Conservation (phyloP, 2,888 invertebrate species). For the Heliconius sara region DNA sequence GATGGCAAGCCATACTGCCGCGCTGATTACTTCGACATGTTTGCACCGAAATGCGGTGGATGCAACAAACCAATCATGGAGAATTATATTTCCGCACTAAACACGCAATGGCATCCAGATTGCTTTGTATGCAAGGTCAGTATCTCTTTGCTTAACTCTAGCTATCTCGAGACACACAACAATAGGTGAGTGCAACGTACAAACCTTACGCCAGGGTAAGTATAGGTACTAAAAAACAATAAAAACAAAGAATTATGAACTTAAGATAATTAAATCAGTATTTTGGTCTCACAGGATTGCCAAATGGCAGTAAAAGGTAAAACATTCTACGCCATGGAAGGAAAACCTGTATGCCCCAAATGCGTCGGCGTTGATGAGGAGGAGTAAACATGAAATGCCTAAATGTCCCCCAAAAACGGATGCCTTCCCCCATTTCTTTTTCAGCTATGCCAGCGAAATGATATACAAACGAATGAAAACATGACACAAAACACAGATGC, state of each 20-base stretch:
- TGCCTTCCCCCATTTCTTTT: slow-evolving; percentile 77
- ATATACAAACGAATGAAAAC: slow-evolving; percentile 51
- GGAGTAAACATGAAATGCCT: slow-evolving; percentile 77
- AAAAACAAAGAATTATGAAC: slow-evolving; percentile 14
- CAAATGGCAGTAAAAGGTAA: slow-evolving; percentile 96
- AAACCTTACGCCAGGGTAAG: slow-evolving; percentile 67
- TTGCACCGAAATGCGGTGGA: slow-evolving; percentile 98
- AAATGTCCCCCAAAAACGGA: slow-evolving; percentile 62
- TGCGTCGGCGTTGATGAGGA: slow-evolving; percentile 97
- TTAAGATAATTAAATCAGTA: slow-evolving; percentile 46
- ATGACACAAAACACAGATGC: slow-evolving; percentile 53
- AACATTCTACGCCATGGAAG: slow-evolving; percentile 98
- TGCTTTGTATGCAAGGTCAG: slow-evolving; percentile 99
- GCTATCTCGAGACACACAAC: slow-evolving; percentile 25
- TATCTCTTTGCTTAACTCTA: slow-evolving; percentile 52
- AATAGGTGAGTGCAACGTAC: slow-evolving; percentile 51
- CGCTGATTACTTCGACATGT: slow-evolving; percentile 98
- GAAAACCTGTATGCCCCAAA: slow-evolving; percentile 96
- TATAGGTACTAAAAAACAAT: slow-evolving; percentile 57
- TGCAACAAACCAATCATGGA: slow-evolving; percentile 98
- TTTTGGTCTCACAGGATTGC: slow-evolving; percentile 90
- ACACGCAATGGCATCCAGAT: slow-evolving; percentile 99
- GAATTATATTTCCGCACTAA: slow-evolving; percentile 98
- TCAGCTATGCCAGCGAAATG: slow-evolving; percentile 75
- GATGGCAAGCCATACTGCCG: slow-evolving; percentile 98